Base-by-base conservation (phyloP, 1,140 invertebrate genomes). In the Galleria mellonella region DNA sequence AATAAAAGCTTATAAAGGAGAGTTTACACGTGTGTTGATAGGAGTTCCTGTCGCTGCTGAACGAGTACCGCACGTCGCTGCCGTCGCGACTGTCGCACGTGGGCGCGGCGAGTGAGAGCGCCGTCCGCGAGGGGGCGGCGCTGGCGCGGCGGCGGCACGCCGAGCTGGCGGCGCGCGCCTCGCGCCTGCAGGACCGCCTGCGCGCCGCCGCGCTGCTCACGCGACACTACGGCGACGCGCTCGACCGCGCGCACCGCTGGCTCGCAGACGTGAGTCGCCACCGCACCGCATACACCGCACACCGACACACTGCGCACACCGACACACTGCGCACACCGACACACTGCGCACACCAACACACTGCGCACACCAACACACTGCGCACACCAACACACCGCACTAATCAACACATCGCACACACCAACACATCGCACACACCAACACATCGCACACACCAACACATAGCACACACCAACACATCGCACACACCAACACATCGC, bases 181-280 rank as follows among this genome's bases (percentile, higher is more conserved):
- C 97, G 67, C 90, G 91, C 14, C 78, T 98, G 8, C 91, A 93
- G 9, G 95, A 97, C 60, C 87, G 91, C 32, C 83, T 96, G 4
- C 91, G 93, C 0, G 91, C 91, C 0, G 89, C 97, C 3, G 92
- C 91, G 10, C 92, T 92, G 43, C 91, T 92, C 53, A 92, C 96
- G 47, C 88, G 92, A 9, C 92, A 96, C 36, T 97, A 96, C 68
- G 90, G 89, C 9, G 95, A 96, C 65, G 91, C 93, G 0, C 65
- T 97, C 1, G 93, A 96, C 30, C 94, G 96, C 58, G 94, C 96
- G 4, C 89, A 89, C 36, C 79, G 89, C 0, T 98, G 96, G 96
- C 72, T 98, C 43, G 89, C 91, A 17, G 94, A 95, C 44, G 82
- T 84, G 35, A 48, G 51, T 64, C 13, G 7, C 14, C 9, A 30